Percentiles rank a stretch among this genome's conserved stretches.
These are phyloP conservation scores for Lithophane ornitopus DNA, from an alignment of 2,888 invertebrate species.

Conservation along the genomic window DNA sequence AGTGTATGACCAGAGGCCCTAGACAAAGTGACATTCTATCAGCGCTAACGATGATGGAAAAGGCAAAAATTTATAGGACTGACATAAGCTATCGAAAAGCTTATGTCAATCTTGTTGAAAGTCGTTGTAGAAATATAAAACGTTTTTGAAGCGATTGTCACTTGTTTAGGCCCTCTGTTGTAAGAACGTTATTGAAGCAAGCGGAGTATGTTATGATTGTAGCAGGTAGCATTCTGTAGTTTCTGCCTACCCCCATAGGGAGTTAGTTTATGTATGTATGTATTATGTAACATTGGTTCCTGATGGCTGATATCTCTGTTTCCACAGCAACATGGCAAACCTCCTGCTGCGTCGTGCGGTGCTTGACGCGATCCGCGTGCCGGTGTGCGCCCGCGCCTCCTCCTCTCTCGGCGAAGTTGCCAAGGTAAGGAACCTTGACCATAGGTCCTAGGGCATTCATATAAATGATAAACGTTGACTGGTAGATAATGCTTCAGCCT, in stretches of 20 bases:
- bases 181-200: neutral
- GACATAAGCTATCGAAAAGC: no score
- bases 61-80: no score
- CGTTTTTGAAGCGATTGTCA: no score
- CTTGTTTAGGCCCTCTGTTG: no score
- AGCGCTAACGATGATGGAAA: no score
- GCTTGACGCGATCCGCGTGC: slow-evolving; percentile 86
- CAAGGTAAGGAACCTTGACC: slow-evolving; percentile 75
- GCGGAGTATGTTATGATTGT: neutral
- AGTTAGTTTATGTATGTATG: neutral
- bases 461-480: neutral
- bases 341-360: slow-evolving; percentile 84
- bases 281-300: neutral
- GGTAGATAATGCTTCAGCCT: no score
- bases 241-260: neutral
- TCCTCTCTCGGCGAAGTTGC: slow-evolving; percentile 83
- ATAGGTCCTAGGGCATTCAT: neutral
- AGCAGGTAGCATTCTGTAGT: neutral
- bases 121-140: no score
- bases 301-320: neutral
- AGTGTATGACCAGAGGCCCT: neutral
- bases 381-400: slow-evolving; percentile 89
- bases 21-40: no score
- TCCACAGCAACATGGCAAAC: slow-evolving; percentile 80
- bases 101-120: no score